A percentile compares a stretch with the other conserved stretches of the same genome.
These are phyloP conservation scores for Loris lydekkerianus DNA, from an alignment of 2,797 vertebrate species.

Conservation along the genomic window DNA sequence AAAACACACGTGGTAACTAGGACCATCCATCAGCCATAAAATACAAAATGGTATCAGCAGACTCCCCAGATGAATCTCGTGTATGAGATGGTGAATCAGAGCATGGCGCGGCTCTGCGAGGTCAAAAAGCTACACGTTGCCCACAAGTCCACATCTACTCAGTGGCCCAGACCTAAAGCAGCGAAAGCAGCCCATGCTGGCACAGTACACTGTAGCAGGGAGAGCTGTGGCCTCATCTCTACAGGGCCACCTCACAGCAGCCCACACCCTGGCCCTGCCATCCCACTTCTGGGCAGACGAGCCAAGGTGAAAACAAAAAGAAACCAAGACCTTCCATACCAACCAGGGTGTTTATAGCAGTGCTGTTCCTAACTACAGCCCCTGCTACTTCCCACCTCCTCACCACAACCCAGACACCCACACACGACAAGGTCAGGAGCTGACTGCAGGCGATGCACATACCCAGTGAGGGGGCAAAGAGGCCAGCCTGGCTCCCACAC, in stretches of 20 bases:
- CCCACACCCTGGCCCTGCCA: neutral
- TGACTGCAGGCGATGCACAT: accelerated
- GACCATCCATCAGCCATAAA: neutral
- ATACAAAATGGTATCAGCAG: neutral
- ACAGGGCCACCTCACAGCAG: neutral
- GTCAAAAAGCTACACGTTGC: neutral
- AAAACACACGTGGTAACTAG: neutral
- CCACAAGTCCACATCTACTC: neutral
- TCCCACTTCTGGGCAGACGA: neutral
- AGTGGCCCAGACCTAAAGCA: neutral
- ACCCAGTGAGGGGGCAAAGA: neutral
- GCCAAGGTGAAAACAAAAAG: accelerated
- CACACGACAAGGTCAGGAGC: neutral
- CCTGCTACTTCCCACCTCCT: accelerated
- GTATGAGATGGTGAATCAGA: neutral
- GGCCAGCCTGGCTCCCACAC: accelerated
- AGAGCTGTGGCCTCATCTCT: neutral
- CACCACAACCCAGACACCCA: accelerated
- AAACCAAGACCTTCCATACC: neutral
- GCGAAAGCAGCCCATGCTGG: neutral
- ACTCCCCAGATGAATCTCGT: neutral
- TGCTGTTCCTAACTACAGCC: neutral
- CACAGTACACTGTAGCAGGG: neutral
- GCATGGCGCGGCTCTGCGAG: neutral
- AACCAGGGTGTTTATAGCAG: no score